phyloP scores from a whole-genome alignment of 2,797 vertebrate species.

The Halcyon smyrnensis region DNA sequence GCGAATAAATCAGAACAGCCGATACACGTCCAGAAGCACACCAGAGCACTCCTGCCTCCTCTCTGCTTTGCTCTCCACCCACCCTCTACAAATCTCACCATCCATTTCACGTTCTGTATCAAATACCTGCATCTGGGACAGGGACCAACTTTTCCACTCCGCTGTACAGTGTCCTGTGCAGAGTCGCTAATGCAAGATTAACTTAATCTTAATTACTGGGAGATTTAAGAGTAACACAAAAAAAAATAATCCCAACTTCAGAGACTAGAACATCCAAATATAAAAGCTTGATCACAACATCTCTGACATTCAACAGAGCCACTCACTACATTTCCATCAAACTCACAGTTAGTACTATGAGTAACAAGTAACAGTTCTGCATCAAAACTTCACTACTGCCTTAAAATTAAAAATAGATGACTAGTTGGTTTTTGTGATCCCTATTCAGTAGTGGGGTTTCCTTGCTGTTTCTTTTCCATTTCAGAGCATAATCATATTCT shows the following conservation, averaged over 20 bases:
- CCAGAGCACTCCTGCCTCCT: not conserved
- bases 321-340: not conserved
- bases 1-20: not conserved
- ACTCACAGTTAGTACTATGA: not conserved
- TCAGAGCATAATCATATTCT: not conserved
- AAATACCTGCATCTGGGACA: not conserved
- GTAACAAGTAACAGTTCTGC: not conserved
- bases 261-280: not conserved
- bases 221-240: not conserved
- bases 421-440: not conserved
- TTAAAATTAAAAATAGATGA: not conserved
- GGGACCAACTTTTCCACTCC: not conserved
- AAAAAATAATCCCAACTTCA: not conserved
- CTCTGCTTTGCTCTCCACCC: not conserved
- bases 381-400: not conserved
- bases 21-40: not conserved
- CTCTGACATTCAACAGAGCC: not conserved
- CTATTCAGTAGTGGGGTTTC: not conserved
- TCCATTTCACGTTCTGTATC: not conserved
- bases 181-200: not conserved
- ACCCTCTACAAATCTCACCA: not conserved
- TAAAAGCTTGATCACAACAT: not conserved
- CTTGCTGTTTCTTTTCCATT: not conserved
- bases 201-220: too few species aligned
- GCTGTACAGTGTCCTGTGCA: not conserved